phyloP scores from a whole-genome alignment of 2,888 invertebrate species.

The Lasioglossum figueresi region DNA sequence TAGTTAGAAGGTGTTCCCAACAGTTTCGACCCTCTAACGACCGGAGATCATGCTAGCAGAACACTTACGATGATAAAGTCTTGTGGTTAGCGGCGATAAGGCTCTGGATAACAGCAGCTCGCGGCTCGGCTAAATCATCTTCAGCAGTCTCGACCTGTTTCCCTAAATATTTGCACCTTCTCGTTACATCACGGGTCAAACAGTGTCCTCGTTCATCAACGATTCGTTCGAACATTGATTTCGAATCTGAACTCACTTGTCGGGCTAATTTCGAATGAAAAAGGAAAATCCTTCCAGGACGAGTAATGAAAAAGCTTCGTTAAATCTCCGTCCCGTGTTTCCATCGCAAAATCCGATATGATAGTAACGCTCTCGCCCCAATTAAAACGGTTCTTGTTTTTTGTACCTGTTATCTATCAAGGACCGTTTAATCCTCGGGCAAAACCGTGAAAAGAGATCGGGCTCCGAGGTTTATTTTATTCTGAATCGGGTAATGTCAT shows the following conservation, averaged over 20 bases:
- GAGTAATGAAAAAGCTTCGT: constrained; percentile 1
- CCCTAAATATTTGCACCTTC: neutral
- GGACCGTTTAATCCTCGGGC: neutral
- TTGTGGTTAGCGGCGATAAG: constrained; percentile 17
- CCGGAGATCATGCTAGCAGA: constrained; percentile 23
- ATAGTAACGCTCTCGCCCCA: neutral
- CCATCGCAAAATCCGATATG: neutral
- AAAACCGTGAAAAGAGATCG: neutral
- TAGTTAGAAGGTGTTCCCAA: constrained; percentile 7
- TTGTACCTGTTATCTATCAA: neutral
- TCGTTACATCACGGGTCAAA: neutral
- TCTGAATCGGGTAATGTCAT: neutral
- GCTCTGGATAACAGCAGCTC: neutral
- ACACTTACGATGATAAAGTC: constrained; percentile 13
- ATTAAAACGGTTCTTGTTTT: neutral
- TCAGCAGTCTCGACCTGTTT: neutral
- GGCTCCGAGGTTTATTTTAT: neutral
- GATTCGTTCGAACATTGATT: too few relatives aligned
- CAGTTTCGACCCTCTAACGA: constrained; percentile 18
- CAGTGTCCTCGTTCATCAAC: too few relatives aligned
- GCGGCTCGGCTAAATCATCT: neutral
- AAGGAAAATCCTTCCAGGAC: neutral
- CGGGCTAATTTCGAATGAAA: neutral
- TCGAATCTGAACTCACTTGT: too few relatives aligned
- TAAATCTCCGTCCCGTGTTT: constrained; percentile 6